Conservation (phyloP, 2,888 invertebrate genomes). For the Lypha dubia region DNA sequence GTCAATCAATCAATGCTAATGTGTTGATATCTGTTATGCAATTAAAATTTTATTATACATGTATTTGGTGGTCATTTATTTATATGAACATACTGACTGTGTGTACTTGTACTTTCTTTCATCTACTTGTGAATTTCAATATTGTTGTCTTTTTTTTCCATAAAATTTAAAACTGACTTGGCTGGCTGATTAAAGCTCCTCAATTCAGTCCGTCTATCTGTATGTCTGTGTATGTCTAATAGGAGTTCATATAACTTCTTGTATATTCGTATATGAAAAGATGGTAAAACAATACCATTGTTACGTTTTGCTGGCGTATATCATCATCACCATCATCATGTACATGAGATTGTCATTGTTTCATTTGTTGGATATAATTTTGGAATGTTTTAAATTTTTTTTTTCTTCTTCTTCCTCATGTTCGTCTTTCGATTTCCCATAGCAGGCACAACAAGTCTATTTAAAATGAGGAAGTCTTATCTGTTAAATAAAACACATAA, state of each 20-base stretch:
- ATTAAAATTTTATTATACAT: conserved; percentile 72
- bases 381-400: background rate
- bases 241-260: background rate
- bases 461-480: conserved; percentile 66
- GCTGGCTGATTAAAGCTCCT: background rate
- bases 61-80: conserved; percentile 71
- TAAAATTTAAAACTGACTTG: conserved; percentile 14
- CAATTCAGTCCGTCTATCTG: too few species aligned
- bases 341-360: conserved; percentile 36
- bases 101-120: too few species aligned
- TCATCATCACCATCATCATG: conserved; percentile 30
- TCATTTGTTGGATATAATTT: conserved; percentile 17
- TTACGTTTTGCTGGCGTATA: conserved; percentile 35
- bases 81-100: too few species aligned
- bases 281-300: conserved; percentile 20
- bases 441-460: conserved; percentile 26
- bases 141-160: conserved; percentile 5
- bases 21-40: conserved; percentile 74
- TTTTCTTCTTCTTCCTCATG: background rate
- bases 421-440: background rate
- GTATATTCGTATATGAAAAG: conserved; percentile 14
- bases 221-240: background rate
- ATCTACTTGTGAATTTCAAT: conserved; percentile 47
- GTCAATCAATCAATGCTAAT: conserved; percentile 76
- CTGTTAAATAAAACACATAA: conserved; percentile 64